Evolutionary conservation across 2,113 vertebrate genomes (phyloP).

Genomic region (Tapirus terrestris): DNA sequence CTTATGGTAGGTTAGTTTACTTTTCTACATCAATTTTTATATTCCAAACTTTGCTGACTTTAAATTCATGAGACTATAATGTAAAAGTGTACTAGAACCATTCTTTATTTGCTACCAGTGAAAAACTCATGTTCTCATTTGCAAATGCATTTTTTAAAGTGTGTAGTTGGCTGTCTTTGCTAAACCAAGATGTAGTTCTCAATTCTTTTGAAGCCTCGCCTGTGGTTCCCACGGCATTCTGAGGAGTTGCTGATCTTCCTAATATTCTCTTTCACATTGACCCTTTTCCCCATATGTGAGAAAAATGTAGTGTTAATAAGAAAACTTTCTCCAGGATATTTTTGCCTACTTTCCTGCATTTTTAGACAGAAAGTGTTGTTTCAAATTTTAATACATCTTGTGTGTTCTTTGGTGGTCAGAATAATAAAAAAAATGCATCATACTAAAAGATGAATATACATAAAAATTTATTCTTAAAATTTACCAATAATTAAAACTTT

Average conservation of each 20-base stretch:
- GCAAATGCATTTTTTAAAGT: conserved; percentile 57
- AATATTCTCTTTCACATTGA: conserved; percentile 60
- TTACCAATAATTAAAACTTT: conserved; percentile 45
- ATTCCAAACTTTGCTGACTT: neutral
- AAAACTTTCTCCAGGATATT: conserved; percentile 43
- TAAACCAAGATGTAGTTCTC: conserved; percentile 42
- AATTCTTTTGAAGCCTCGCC: neutral
- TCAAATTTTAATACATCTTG: neutral
- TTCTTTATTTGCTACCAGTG: conserved; percentile 46
- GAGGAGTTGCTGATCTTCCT: conserved; percentile 64
- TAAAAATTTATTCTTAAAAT: conserved; percentile 43
- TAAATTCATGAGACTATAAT: conserved; percentile 24
- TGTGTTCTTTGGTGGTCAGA: conserved; percentile 2
- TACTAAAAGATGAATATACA: conserved; percentile 43
- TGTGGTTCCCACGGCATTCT: neutral
- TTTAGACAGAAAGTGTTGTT: conserved; percentile 41
- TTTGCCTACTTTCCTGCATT: conserved; percentile 42
- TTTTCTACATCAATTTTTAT: neutral
- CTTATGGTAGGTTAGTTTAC: neutral
- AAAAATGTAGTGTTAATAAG: conserved; percentile 73
- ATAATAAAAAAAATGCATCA: conserved; percentile 56
- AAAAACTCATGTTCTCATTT: conserved; percentile 57
- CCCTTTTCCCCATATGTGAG: conserved; percentile 42
- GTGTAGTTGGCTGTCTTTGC: neutral
- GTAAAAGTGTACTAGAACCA: neutral